Percentiles rank a stretch among this genome's conserved stretches.
Conservation (phyloP, 1,140 invertebrate genomes). For the Antheraea pernyi region DNA sequence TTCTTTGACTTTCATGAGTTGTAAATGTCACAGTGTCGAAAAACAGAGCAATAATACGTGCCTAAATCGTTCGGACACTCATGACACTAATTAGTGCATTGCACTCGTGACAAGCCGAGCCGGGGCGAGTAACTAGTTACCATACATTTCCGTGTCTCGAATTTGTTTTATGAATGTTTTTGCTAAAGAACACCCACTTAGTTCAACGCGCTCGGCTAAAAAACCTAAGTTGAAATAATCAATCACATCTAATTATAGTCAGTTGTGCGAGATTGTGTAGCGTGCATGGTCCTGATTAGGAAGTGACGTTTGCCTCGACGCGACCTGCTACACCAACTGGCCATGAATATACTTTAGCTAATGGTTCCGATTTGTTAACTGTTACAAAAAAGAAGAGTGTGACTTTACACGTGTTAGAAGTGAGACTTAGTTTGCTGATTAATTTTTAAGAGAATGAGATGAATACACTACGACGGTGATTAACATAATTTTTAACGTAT, state of each 20-base stretch:
- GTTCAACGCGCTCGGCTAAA: conserved; percentile 20
- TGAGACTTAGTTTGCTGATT: no score
- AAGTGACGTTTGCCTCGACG: conserved; percentile 11
- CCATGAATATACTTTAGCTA: conserved; percentile 11
- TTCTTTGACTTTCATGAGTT: no score
- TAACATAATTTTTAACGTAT: no score
- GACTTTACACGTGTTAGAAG: no score
- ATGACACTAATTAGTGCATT: no score
- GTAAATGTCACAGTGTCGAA: no score
- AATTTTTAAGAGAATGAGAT: no score
- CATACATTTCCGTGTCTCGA: conserved; percentile 11
- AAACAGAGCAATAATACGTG: no score
- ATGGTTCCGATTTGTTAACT: conserved; percentile 10
- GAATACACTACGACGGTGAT: no score
- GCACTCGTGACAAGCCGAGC: no score
- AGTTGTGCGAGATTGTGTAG: conserved; percentile 16
- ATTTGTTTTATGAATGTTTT: conserved; percentile 19
- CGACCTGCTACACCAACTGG: neutral
- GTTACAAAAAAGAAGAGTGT: neutral
- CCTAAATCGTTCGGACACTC: no score
- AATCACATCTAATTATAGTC: conserved; percentile 37
- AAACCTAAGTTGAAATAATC: conserved; percentile 41
- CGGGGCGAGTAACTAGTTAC: neutral
- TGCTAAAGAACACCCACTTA: conserved; percentile 21
- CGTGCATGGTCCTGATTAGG: conserved; percentile 17